Evolutionary conservation across 2,888 invertebrate genomes (phyloP).

Genomic region (Agonopterix heracliana): DNA sequence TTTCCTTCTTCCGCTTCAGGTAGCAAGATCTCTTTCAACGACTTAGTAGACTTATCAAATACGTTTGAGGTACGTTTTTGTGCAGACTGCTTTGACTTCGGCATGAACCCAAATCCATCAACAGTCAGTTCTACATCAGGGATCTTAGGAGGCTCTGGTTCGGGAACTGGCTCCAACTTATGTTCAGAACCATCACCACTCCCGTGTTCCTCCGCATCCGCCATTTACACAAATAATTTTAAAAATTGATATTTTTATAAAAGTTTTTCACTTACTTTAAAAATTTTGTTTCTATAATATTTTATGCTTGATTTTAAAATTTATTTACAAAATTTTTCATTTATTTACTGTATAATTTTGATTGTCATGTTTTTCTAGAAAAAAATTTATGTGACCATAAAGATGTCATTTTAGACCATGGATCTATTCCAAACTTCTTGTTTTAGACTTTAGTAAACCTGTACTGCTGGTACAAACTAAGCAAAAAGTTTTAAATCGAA

Average conservation of each 20-base stretch:
- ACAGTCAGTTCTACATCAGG: constrained; percentile 60
- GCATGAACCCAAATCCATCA: constrained; percentile 72
- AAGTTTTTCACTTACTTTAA: constrained; percentile 16
- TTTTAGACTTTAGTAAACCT: too few relatives aligned
- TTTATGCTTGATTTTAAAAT: too few relatives aligned
- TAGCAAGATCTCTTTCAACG: constrained; percentile 21
- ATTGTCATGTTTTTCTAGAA: too few relatives aligned
- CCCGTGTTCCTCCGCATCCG: constrained; percentile 32
- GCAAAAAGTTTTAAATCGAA: too few relatives aligned
- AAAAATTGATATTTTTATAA: constrained; percentile 8
- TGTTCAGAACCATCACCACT: constrained; percentile 35
- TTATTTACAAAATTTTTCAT: too few relatives aligned
- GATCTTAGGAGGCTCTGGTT: constrained; percentile 33
- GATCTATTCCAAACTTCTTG: too few relatives aligned
- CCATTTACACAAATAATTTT: constrained; percentile 42
- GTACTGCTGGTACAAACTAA: too few relatives aligned
- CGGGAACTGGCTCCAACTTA: constrained; percentile 19
- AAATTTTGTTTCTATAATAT: constrained; percentile 4
- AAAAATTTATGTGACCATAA: too few relatives aligned
- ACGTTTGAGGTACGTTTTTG: constrained; percentile 16
- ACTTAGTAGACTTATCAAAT: constrained; percentile 25
- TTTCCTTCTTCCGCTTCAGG: constrained; percentile 26
- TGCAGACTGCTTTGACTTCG: constrained; percentile 18
- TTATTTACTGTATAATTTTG: too few relatives aligned
- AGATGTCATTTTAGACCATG: too few relatives aligned